Conservation (phyloP, 2,888 invertebrate genomes). For the Melinopterus prodromus region DNA sequence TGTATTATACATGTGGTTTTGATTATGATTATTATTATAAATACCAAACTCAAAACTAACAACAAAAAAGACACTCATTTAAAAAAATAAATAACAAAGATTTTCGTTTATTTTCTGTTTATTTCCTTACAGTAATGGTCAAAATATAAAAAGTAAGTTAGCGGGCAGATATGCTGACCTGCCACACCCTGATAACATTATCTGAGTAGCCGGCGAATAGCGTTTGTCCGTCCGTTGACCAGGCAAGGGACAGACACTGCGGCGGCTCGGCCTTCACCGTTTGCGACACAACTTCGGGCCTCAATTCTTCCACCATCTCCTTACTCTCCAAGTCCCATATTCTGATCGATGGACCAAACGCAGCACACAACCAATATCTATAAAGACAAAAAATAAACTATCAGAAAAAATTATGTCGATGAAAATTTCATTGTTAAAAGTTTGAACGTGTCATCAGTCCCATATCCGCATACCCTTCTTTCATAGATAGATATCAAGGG, state of each 20-base stretch:
- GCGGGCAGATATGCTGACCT: conserved; percentile 89
- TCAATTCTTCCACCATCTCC: conserved; percentile 98
- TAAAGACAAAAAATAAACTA: conserved; percentile 32
- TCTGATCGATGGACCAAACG: conserved; percentile 97
- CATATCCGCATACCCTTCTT: conserved; percentile 60
- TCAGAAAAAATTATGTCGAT: conserved; percentile 10
- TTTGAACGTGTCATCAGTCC: conserved; percentile 56
- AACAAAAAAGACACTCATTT: not conserved
- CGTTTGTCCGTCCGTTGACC: conserved; percentile 99
- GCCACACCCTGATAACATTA: conserved; percentile 98
- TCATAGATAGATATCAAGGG: conserved; percentile 55
- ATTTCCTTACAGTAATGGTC: conserved; percentile 16
- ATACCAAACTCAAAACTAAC: not conserved
- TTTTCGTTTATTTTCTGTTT: conserved; percentile 9
- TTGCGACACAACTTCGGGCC: conserved; percentile 90
- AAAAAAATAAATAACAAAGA: conserved; percentile 11
- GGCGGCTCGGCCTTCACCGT: conserved; percentile 89
- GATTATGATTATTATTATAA: too few relatives aligned
- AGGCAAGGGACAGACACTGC: conserved; percentile 95
- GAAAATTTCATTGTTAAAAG: conserved; percentile 23
- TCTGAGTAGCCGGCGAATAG: conserved; percentile 99
- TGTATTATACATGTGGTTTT: too few relatives aligned
- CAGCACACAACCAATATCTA: conserved; percentile 97
- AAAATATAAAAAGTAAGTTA: conserved; percentile 56
- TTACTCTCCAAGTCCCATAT: conserved; percentile 99